Evolutionary conservation across 2,113 vertebrate genomes (phyloP), one percentile per base, ranked within the genome.

Genomic region (Macaca mulatta): DNA sequence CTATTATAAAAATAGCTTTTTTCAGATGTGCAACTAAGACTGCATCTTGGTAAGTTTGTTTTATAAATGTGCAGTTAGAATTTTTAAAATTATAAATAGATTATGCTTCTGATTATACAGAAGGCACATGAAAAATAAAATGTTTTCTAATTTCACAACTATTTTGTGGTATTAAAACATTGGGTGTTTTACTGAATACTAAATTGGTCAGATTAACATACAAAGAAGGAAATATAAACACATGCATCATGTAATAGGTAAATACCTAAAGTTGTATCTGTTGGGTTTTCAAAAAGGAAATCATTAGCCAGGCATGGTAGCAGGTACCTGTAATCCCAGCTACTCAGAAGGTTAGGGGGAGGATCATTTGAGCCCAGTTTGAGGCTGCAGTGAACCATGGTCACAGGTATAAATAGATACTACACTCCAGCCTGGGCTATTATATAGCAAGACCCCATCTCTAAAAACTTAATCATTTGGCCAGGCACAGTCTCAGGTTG

Each of bases 31-130:
- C 18, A 96, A 83, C 8, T 92, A 70, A 94, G 22, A 82, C 6
- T 67, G 16, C 30, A 88, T 93, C 11, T 93, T 93, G 52, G 25
- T 64, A 94, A 83, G 11, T 43, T 93, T 87, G 30, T 92, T 93
- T 96, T 83, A 93, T 85, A 27, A 97, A 95, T 90, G n/a, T 90
- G 48, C 78, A 92, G 20, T 83, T 89, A 22, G n/a, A 90, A 97
- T 45, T 86, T 92, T 61, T 18, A 45, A 3, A 67, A 90, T 94
- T 90, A 91, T 32, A 89, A 52, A 88, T 72, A 93, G 43, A 23
- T 80, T 70, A 32, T 79, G 64, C 16, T 93, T 89, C 90, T 86
- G 30, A 38, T 35, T 94, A 5, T 94, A 89, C 11, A 96, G 4
- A 70, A 90, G 59, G 10, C 2, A 55, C 50, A 84, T 93, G 52